These are phyloP conservation scores for Coptodon rendalli DNA, from an alignment of 2,113 vertebrate species.

Conservation along the genomic window DNA sequence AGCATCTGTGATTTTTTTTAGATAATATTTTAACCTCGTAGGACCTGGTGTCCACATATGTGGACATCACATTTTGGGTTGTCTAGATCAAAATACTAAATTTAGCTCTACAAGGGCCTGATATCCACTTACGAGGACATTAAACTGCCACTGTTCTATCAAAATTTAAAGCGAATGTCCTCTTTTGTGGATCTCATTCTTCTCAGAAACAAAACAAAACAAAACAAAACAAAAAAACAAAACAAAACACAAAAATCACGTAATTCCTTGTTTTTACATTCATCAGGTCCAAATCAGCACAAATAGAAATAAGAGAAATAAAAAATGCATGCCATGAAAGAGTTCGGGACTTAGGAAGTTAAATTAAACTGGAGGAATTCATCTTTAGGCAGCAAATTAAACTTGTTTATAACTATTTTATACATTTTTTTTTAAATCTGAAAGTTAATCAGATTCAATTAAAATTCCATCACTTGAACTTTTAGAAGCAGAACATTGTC, in stretches of 20 bases:
- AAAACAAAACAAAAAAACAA: background rate
- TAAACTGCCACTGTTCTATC: rapidly evolving
- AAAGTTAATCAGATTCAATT: background rate
- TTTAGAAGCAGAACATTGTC: background rate
- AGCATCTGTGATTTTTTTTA: background rate
- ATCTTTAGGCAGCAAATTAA: background rate
- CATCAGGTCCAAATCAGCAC: background rate
- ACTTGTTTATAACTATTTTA: background rate
- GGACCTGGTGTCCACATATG: background rate
- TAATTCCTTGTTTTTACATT: background rate
- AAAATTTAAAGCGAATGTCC: background rate
- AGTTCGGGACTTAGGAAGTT: background rate
- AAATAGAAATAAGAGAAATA: background rate
- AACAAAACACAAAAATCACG: rapidly evolving
- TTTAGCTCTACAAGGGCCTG: background rate
- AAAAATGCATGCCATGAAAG: background rate
- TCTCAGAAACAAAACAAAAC: background rate
- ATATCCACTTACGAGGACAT: background rate
- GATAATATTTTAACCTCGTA: background rate
- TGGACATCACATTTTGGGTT: background rate
- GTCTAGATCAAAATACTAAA: background rate
- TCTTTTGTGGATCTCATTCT: background rate
- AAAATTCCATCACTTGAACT: background rate
- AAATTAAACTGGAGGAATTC: background rate
- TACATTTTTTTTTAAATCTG: background rate